Conservation (phyloP, 2,888 invertebrate genomes). For the Drosophila seclusa region DNA sequence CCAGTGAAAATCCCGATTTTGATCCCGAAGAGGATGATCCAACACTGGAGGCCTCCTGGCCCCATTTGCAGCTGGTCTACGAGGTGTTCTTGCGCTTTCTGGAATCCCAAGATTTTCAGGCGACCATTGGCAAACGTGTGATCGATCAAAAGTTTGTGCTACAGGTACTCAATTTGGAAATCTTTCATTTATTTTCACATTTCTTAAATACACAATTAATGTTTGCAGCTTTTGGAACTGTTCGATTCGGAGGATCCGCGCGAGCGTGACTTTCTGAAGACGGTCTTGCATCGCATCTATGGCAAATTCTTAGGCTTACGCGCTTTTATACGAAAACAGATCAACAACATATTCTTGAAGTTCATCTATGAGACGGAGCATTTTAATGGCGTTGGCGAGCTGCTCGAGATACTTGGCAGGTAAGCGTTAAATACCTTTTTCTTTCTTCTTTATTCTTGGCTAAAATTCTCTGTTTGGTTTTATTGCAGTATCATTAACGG, state of each 20-base stretch:
- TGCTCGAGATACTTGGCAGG: conserved; percentile 97
- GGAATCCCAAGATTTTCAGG: conserved; percentile 97
- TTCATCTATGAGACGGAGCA: conserved; percentile 99
- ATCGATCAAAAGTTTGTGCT: conserved; percentile 98
- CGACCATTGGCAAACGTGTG: conserved; percentile 95
- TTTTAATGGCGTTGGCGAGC: conserved; percentile 98
- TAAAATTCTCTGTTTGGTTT: background rate
- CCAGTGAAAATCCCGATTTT: conserved; percentile 94
- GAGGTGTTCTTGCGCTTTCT: conserved; percentile 92
- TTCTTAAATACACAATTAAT: conserved; percentile 1
- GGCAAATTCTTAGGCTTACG: conserved; percentile 98
- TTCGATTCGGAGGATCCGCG: conserved; percentile 99
- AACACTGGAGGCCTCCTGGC: conserved; percentile 97
- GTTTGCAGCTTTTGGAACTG: conserved; percentile 92
- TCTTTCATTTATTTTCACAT: background rate
- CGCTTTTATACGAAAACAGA: conserved; percentile 98
- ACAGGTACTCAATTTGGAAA: conserved; percentile 87
- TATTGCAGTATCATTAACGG: conserved; percentile 97
- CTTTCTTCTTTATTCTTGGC: background rate
- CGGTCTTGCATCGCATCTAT: conserved; percentile 98
- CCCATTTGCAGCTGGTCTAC: conserved; percentile 94
- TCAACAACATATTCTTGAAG: conserved; percentile 97
- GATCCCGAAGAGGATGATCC: conserved; percentile 98
- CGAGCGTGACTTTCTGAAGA: conserved; percentile 98
- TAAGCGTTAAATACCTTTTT: conserved; percentile 72